A percentile compares a stretch with the other conserved stretches of the same genome.
Evolutionary conservation across 2,113 vertebrate genomes (phyloP).

Genomic region (human): DNA sequence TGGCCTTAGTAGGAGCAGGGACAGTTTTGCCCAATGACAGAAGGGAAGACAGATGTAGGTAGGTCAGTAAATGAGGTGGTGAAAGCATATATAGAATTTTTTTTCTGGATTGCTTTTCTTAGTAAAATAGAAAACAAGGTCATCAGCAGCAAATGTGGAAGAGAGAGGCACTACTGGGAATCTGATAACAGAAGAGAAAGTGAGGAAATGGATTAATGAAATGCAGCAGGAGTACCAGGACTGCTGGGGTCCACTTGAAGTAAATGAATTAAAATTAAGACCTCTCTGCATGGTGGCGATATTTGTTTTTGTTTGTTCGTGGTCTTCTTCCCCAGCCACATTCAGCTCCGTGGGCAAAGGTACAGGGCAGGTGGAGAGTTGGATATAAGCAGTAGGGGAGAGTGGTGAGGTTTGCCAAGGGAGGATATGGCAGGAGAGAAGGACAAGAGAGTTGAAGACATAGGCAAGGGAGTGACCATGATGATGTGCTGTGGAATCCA

Average conservation of each 20-base stretch:
- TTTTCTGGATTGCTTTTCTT: background rate
- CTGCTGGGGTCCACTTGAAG: background rate
- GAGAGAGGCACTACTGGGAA: background rate
- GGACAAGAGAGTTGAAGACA: background rate
- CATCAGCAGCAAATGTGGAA: background rate
- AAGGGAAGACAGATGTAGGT: background rate
- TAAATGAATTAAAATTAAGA: background rate
- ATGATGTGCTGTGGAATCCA: background rate
- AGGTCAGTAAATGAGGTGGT: background rate
- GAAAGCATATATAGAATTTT: background rate
- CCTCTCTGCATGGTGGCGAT: background rate
- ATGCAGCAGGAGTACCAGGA: background rate
- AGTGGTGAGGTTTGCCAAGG: background rate
- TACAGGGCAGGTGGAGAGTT: background rate
- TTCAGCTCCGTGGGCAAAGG: background rate
- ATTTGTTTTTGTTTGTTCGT: too few species aligned
- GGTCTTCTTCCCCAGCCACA: background rate
- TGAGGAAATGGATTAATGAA: background rate
- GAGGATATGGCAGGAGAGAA: background rate
- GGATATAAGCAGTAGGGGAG: background rate
- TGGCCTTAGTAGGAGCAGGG: rapidly evolving
- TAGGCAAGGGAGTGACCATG: background rate
- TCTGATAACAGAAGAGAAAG: background rate
- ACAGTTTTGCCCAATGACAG: background rate
- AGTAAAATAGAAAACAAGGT: background rate